Evolutionary conservation across 2,888 invertebrate species (phyloP), one percentile per base, ranked within the genome.

Genomic region (Dusona sp.): DNA sequence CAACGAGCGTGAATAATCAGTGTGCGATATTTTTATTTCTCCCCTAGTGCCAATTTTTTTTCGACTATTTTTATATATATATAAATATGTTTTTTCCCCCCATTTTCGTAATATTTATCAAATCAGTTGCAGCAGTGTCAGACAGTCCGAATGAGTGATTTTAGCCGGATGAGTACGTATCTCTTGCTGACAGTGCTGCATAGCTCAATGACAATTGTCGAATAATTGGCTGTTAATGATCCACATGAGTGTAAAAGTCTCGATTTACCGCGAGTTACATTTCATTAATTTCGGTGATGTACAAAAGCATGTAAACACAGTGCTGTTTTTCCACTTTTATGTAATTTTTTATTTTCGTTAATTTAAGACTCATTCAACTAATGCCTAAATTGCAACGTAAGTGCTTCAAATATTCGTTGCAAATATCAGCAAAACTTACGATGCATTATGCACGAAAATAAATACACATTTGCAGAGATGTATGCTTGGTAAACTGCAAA

Each of bases 401-500:
- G 33, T 54, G 38, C 29, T 42, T 67, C 22, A 33, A 67, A 57
- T 33, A 68, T 57, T 38, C 42, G 65, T 22, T 29, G 65, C 36
- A 79, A 73, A 79, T 64, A 54, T 79, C 67, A 36, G 68, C 70
- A 57, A 48, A 45, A 79, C 51, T 45, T 45, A 36, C 16, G 36
- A n/a, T 51, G 48, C 19, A 57, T 54, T 70, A 70, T 61, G 61
- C 36, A 25, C 25, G 29, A 61, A 57, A 75, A 73, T 83, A 79
- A 65, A 79, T 73, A 68, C 45, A 73, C 67, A 78, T 80, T 80
- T 81, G 70, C 54, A 61, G 29, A 29, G 72, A 70, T 79, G 51
- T 79, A 75, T 42, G 54, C 64, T 68, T 61, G 77, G 64, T 57
- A 79, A 85, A 85, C 74, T 81, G 74, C 72, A 83, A 88, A 79